Conservation (phyloP, 2,113 vertebrate species). For the Cairina moschata region DNA sequence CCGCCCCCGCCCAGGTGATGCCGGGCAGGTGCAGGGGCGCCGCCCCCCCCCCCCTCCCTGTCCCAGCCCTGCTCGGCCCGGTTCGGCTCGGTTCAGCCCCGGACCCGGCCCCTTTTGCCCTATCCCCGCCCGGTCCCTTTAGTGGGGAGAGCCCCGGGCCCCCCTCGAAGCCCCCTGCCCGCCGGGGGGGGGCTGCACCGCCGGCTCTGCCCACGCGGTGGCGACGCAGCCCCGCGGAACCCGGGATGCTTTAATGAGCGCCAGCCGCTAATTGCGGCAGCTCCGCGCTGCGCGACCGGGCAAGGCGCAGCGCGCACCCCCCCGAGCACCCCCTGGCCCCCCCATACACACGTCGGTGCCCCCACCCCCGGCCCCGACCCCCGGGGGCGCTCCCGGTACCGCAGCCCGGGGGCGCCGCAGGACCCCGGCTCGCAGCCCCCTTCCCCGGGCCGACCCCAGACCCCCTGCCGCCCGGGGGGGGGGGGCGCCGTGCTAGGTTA, state of each 20-base stretch:
- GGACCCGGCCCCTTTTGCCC: neutral
- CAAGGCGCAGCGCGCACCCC: no score
- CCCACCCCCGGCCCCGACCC: no score
- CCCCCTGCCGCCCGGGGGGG: neutral
- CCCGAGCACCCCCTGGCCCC: no score
- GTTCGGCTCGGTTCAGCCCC: no score
- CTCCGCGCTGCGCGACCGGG: neutral
- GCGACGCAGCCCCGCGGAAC: neutral
- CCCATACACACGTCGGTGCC: neutral
- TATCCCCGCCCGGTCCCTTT: no score
- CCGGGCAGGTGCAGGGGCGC: neutral
- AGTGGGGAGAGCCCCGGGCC: no score
- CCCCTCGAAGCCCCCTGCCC: no score
- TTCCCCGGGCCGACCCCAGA: neutral
- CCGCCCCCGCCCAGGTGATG: accelerated
- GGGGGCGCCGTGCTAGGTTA: no score
- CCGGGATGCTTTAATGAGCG: neutral
- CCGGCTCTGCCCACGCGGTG: neutral
- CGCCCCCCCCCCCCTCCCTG: neutral
- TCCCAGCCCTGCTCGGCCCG: neutral
- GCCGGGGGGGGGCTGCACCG: neutral
- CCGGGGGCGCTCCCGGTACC: no score
- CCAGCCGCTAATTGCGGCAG: neutral
- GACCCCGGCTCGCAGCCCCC: no score
- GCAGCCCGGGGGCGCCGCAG: no score